phyloP scores from a whole-genome alignment of 2,888 invertebrate species.

The Incurvaria masculella region DNA sequence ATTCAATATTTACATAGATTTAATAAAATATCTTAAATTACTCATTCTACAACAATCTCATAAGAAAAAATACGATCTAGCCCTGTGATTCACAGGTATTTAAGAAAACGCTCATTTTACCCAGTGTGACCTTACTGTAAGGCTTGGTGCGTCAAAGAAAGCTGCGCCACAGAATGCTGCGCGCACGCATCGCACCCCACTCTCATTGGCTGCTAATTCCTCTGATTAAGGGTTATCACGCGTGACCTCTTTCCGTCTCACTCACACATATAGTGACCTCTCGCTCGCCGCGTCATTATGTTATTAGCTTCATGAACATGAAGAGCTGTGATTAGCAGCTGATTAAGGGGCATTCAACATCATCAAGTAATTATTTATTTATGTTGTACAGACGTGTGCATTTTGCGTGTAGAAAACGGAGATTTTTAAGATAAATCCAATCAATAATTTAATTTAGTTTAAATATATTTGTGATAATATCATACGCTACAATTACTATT shows the following conservation, averaged over 20 bases:
- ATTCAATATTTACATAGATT: too few species aligned
- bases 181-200: slow-evolving; percentile 5
- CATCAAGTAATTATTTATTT: slow-evolving; percentile 55
- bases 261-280: slow-evolving; percentile 19
- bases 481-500: too few species aligned
- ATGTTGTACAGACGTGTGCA: slow-evolving; percentile 48
- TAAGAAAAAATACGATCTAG: too few species aligned
- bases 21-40: too few species aligned
- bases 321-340: slow-evolving; percentile 50
- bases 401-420: slow-evolving; percentile 35
- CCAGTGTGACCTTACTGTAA: not conserved
- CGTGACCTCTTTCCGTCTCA: slow-evolving; percentile 16
- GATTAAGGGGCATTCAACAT: slow-evolving; percentile 52
- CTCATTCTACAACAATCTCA: too few species aligned
- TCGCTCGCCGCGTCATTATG: slow-evolving; percentile 38
- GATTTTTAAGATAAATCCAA: too few species aligned
- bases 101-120: too few species aligned
- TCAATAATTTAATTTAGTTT: too few species aligned
- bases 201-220: slow-evolving; percentile 9
- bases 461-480: too few species aligned
- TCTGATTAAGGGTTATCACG: slow-evolving; percentile 3
- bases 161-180: slow-evolving; percentile 5
- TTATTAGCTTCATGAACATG: slow-evolving; percentile 39
- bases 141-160: not conserved
- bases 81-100: too few species aligned